phyloP scores from a whole-genome alignment of 2,797 vertebrate species.

The Thripadectes ignobilis region DNA sequence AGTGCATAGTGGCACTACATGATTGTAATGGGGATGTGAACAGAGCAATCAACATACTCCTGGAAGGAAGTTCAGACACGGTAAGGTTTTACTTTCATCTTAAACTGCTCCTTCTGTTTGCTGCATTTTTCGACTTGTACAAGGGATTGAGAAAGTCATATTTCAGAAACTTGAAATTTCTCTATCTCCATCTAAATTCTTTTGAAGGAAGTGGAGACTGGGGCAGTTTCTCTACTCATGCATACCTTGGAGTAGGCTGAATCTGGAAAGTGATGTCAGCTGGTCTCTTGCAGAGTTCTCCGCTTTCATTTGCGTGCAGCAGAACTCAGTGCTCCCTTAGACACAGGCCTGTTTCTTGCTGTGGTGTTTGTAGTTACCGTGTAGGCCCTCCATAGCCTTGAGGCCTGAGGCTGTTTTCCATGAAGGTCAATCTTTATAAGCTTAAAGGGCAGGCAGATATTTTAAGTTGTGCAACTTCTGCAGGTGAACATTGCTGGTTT shows the following conservation, averaged over 20 bases:
- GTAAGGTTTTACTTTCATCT: conserved; percentile 71
- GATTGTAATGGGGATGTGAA: conserved; percentile 97
- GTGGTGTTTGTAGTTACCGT: not conserved
- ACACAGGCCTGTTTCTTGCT: not conserved
- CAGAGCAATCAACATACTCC: conserved; percentile 94
- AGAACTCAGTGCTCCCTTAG: not conserved
- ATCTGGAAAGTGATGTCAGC: not conserved
- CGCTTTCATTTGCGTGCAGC: not conserved
- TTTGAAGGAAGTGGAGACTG: not conserved
- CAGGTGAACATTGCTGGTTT: not conserved
- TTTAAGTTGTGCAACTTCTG: not conserved
- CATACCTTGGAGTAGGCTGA: not conserved
- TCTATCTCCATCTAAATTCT: not conserved
- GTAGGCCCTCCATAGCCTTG: not conserved
- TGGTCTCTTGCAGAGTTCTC: not conserved
- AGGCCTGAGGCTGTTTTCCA: not conserved
- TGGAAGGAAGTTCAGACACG: conserved; percentile 94
- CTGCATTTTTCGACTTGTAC: not conserved
- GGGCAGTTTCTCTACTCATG: not conserved
- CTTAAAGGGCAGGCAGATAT: not conserved
- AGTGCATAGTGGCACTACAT: conserved; percentile 95
- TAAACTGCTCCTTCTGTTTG: not conserved
- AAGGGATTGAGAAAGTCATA: not conserved
- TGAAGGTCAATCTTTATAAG: not conserved
- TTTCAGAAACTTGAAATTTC: rapidly evolving